These are phyloP conservation scores for Hepsetus odoe DNA, from an alignment of 2,113 vertebrate genomes.

Conservation along the genomic window DNA sequence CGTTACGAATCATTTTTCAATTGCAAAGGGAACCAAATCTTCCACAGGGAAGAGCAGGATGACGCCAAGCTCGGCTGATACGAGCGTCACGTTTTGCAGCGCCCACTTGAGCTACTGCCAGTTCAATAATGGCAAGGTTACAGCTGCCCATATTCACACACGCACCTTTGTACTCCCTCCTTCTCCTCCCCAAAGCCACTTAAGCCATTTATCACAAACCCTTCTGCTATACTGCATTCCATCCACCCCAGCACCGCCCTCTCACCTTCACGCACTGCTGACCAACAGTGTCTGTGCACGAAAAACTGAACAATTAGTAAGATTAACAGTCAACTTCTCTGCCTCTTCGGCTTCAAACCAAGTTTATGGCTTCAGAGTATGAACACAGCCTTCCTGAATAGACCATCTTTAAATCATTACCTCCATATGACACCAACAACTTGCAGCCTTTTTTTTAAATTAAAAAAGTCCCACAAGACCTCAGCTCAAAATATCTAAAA, in stretches of 20 bases:
- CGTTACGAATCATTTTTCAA: not conserved
- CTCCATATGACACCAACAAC: not conserved
- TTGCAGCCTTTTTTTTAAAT: too few species aligned
- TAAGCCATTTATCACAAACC: slow-evolving; percentile 70
- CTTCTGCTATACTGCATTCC: slow-evolving; percentile 60
- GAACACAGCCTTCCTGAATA: slow-evolving; percentile 5
- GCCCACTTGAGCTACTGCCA: slow-evolving; percentile 15
- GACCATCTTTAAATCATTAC: slow-evolving; percentile 9
- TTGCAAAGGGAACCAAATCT: not conserved
- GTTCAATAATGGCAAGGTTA: slow-evolving; percentile 14
- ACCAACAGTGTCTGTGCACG: slow-evolving; percentile 29
- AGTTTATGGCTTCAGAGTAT: slow-evolving; percentile 35
- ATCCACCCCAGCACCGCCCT: slow-evolving; percentile 37
- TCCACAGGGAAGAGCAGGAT: slow-evolving; percentile 5
- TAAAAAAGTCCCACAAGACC: not conserved
- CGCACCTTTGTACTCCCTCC: not conserved
- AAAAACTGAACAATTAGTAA: not conserved
- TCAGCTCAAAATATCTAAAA: not conserved
- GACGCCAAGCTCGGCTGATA: not conserved
- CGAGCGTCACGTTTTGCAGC: not conserved
- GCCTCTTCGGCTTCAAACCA: not conserved
- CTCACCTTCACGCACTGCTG: slow-evolving; percentile 68
- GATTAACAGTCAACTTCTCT: slow-evolving; percentile 9
- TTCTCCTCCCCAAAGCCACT: slow-evolving; percentile 58
- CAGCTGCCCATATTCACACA: not conserved